Percentiles rank a stretch among this genome's conserved stretches.
phyloP scores from a whole-genome alignment of 2,113 vertebrate genomes.

The Rhodinocichla rosea region DNA sequence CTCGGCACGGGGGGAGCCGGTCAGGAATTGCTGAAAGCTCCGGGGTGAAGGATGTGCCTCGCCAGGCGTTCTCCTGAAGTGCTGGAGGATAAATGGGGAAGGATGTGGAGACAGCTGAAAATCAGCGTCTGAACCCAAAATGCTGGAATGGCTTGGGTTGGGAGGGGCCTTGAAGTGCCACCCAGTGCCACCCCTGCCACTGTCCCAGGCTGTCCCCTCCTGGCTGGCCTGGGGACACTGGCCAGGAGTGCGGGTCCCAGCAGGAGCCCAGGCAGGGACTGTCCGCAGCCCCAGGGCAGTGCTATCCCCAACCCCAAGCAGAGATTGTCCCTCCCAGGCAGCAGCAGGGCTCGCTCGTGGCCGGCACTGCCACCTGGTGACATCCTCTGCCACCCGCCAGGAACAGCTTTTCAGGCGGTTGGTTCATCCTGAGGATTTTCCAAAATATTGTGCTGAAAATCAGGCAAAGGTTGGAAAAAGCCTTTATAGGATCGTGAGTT shows the following conservation, averaged over 20 bases:
- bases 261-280: too few species aligned
- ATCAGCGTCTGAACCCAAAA: neutral
- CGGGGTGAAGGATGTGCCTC: accelerated
- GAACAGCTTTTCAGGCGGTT: accelerated
- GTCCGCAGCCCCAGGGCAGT: neutral
- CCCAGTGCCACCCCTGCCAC: neutral
- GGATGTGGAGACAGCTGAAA: neutral
- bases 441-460: accelerated
- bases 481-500: accelerated
- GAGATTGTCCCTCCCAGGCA: neutral
- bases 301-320: neutral
- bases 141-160: too few species aligned
- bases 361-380: neutral
- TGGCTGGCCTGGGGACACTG: accelerated
- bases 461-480: accelerated
- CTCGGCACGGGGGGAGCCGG: neutral
- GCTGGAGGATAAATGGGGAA: neutral
- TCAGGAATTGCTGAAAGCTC: accelerated
- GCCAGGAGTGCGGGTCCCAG: too few species aligned
- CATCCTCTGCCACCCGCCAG: accelerated
- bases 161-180: too few species aligned
- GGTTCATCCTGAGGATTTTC: accelerated
- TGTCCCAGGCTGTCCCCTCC: neutral
- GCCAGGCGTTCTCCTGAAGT: accelerated
- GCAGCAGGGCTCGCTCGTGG: neutral